A percentile compares a stretch with the other conserved stretches of the same genome.
Evolutionary conservation across 2,113 vertebrate species (phyloP).

Genomic region (Lophura nycthemera): DNA sequence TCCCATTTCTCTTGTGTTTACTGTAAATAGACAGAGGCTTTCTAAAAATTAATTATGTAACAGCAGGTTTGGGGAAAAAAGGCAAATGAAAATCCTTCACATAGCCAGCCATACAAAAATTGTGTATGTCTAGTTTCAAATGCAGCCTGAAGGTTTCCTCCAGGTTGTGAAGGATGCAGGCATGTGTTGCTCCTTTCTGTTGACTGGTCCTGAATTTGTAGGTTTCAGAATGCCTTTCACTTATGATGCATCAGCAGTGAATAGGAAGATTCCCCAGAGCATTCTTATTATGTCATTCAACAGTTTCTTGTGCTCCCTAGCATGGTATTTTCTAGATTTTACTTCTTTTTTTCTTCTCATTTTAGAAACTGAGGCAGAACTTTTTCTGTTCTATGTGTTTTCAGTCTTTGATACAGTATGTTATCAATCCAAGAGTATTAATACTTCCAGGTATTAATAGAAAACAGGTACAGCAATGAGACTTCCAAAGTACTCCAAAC

Average conservation of each 20-base stretch:
- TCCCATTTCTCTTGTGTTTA: background rate
- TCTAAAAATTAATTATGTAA: background rate
- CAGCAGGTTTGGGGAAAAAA: background rate
- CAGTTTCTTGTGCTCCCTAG: background rate
- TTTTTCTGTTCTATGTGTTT: background rate
- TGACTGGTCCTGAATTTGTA: background rate
- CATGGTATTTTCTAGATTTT: background rate
- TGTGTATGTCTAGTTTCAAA: background rate
- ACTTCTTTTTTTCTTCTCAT: background rate
- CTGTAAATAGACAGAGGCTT: background rate
- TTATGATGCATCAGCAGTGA: background rate
- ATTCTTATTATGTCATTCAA: background rate
- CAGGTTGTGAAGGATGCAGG: background rate
- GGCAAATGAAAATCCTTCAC: background rate
- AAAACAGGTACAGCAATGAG: background rate
- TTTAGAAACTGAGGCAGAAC: background rate
- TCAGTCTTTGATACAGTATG: background rate
- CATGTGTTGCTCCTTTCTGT: background rate
- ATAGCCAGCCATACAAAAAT: background rate
- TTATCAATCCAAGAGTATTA: background rate
- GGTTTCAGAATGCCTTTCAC: background rate
- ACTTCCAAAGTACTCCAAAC: background rate
- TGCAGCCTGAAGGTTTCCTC: background rate
- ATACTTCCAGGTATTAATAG: background rate
- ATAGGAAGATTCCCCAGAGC: background rate